These are phyloP conservation scores for Morpho achilles DNA, from an alignment of 2,888 invertebrate species.

Conservation along the genomic window DNA sequence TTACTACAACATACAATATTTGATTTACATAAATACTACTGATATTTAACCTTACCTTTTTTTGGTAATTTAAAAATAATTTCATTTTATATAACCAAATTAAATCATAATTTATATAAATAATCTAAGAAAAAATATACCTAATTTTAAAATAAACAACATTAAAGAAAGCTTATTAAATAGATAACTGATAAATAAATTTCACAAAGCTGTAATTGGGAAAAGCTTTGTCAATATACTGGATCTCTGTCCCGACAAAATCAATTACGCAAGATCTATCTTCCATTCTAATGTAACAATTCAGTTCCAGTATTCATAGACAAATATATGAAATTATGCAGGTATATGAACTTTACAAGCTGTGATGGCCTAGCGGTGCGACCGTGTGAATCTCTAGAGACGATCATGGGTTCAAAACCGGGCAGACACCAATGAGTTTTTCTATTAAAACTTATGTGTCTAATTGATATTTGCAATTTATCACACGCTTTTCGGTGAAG, in stretches of 20 bases:
- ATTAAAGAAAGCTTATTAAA: neutral
- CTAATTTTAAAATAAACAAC: neutral
- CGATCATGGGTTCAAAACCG: too few species aligned
- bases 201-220: constrained; percentile 12
- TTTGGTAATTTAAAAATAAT: neutral
- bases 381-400: too few species aligned
- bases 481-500: too few species aligned
- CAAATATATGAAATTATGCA: too few species aligned
- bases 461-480: too few species aligned
- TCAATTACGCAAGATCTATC: constrained; percentile 17
- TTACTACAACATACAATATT: neutral
- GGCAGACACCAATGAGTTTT: too few species aligned
- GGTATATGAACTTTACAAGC: too few species aligned
- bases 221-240: constrained; percentile 16
- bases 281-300: neutral
- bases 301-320: too few species aligned
- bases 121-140: neutral
- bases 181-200: constrained; percentile 5
- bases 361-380: too few species aligned
- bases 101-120: neutral
- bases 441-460: too few species aligned
- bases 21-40: too few species aligned
- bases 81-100: too few species aligned
- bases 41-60: neutral
- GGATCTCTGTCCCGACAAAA: constrained; percentile 13